Evolutionary conservation across 2,888 invertebrate genomes (phyloP), one percentile per base, ranked within the genome.

Genomic region (Stenodera caucasica): DNA sequence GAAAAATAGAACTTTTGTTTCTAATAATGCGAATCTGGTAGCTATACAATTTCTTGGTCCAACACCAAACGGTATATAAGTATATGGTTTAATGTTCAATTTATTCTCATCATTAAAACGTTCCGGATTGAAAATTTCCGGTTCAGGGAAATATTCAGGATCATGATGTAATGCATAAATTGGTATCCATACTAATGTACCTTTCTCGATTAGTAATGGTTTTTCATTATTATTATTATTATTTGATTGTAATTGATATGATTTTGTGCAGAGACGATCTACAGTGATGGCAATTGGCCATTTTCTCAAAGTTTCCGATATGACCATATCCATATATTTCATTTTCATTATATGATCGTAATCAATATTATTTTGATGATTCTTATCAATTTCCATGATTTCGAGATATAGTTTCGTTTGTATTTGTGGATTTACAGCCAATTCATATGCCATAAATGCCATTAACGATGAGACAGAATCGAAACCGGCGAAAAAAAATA

Each of bases 391-490:
- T 37, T 56, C 62, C 55, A 58, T 53, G 50, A 62, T 55, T 58
- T 62, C 61, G 56, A 50, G 53, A 57, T 59, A 56, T 57, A 59
- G 57, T 50, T 45, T 15, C 3, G 15, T 9, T 40, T 40, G 40
- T 18, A 40, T 9, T 18, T 40, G 9, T 2, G 40, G 40, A 40
- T 40, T 40, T 18, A 40, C 11, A 11, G 18, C 40, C 8, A 40
- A 40, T 40, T 40, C 40, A 4, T 40, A 40, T 18, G 18, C 40
- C 40, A 40, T 40, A 40, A 40, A 40, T 9, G 40, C 15, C 40
- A 40, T 40, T 2, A 18, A 15, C 18, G 18, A 9, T 18, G 40
- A 40, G 2, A 18, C 18, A 11, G 14, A 11, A 7, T 40, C 40
- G 18, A 40, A 40, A 40, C 40, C 40, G 3, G 40, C 40, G 8